These are phyloP conservation scores for Microcebus lehilahytsara DNA, from an alignment of 2,113 vertebrate species.

Conservation along the genomic window DNA sequence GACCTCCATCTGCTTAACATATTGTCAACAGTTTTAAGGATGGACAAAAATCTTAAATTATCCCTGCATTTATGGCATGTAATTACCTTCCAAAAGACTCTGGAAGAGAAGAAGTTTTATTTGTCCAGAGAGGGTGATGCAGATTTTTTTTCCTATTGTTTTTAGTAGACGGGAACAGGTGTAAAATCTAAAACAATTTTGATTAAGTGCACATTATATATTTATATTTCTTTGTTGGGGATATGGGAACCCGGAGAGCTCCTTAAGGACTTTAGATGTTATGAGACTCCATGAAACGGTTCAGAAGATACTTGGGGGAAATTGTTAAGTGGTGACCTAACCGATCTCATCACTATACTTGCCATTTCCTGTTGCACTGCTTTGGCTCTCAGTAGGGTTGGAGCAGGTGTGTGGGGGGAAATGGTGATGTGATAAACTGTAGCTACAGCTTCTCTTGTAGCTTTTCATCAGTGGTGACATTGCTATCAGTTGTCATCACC, in stretches of 20 bases:
- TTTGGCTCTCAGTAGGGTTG: background rate
- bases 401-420: background rate
- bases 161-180: constrained; percentile 72
- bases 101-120: constrained; percentile 76
- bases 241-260: constrained; percentile 35
- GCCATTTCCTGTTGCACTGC: constrained; percentile 21
- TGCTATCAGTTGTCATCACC: background rate
- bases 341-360: background rate
- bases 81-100: constrained; percentile 79
- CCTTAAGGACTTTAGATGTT: constrained; percentile 42
- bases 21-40: constrained; percentile 75
- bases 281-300: background rate
- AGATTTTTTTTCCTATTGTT: constrained; percentile 48
- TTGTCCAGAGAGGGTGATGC: constrained; percentile 64
- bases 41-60: constrained; percentile 78
- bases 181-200: constrained; percentile 78
- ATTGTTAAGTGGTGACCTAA: background rate
- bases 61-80: constrained; percentile 64
- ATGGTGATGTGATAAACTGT: background rate
- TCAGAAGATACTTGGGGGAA: constrained; percentile 20
- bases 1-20: constrained; percentile 72
- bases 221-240: constrained; percentile 63
- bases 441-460: background rate
- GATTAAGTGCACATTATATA: constrained; percentile 58
- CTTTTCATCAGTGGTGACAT: background rate